These are phyloP conservation scores for Pampusana beccarii DNA, from an alignment of 2,113 vertebrate species.

Conservation along the genomic window DNA sequence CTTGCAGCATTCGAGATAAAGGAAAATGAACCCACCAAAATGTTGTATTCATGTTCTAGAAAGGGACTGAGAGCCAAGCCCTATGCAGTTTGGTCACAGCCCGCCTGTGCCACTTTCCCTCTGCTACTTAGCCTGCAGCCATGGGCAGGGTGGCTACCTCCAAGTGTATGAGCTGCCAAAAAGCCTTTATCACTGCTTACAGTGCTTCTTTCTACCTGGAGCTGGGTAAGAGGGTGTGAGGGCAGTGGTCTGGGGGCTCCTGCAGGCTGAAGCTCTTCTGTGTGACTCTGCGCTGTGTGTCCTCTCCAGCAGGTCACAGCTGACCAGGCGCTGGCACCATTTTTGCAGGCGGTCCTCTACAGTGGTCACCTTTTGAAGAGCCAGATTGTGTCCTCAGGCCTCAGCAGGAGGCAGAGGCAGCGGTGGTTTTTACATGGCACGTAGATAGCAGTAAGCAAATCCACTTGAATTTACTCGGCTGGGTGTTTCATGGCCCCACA, in stretches of 20 bases:
- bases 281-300: neutral
- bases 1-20: neutral
- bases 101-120: neutral
- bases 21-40: neutral
- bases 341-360: neutral
- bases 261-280: neutral
- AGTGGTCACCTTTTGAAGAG: neutral
- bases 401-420: neutral
- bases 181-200: neutral
- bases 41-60: neutral
- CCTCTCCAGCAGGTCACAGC: neutral
- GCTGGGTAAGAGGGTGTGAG: neutral
- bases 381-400: neutral
- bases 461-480: neutral
- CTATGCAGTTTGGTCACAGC: neutral
- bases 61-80: neutral
- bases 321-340: accelerated
- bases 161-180: neutral
- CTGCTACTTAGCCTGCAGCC: neutral
- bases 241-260: neutral
- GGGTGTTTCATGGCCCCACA: neutral
- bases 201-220: neutral
- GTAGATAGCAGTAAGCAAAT: neutral
- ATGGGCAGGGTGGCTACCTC: neutral
- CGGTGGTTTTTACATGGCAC: neutral